Conservation (phyloP, 2,113 vertebrate genomes). For the Mustela nigripes region DNA sequence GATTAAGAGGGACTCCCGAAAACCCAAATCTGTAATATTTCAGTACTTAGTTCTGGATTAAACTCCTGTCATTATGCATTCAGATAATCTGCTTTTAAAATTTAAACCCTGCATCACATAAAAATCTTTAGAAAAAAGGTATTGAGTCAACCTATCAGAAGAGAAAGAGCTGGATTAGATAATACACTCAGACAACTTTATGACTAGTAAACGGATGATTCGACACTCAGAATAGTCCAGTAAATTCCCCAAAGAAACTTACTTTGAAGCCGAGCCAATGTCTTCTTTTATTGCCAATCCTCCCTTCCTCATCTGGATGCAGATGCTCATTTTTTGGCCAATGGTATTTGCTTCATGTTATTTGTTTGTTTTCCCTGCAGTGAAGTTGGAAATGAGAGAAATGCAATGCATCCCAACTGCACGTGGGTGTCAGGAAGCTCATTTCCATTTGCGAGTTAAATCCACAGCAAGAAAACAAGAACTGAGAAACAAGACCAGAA, state of each 20-base stretch:
- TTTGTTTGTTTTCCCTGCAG: slow-evolving; percentile 2
- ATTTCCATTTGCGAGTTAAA: slow-evolving; percentile 56
- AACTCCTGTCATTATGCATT: neutral
- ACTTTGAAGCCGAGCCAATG: neutral
- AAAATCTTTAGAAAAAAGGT: neutral
- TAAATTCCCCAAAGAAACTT: neutral
- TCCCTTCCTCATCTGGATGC: neutral
- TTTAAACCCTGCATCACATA: neutral
- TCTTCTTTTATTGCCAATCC: neutral
- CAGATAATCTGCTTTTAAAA: neutral
- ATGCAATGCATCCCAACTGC: neutral
- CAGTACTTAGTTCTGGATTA: neutral
- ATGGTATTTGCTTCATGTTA: neutral
- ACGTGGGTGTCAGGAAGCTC: neutral
- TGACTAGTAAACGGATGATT: slow-evolving; percentile 9
- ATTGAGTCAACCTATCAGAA: neutral
- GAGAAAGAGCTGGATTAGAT: neutral
- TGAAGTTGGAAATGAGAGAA: slow-evolving; percentile 15
- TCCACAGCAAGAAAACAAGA: slow-evolving; percentile 52
- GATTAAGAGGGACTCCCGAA: neutral
- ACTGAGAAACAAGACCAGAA: neutral
- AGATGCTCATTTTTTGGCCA: neutral
- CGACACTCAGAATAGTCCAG: neutral
- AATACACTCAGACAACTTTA: neutral
- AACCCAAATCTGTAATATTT: neutral